These are phyloP conservation scores for Limulus polyphemus DNA, from an alignment of 2,888 invertebrate species.

Conservation along the genomic window DNA sequence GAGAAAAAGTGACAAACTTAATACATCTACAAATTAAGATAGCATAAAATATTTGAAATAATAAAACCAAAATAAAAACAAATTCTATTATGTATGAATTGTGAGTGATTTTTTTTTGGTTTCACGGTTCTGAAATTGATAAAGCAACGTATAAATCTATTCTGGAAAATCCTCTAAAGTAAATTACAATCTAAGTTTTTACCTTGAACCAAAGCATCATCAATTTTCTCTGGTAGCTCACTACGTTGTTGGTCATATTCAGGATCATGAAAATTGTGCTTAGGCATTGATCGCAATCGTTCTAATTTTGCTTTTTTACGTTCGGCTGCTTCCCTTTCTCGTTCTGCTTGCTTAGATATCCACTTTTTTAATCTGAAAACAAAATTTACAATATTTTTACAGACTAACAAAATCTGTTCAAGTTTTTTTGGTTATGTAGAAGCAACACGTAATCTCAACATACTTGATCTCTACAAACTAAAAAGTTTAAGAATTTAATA, in stretches of 20 bases:
- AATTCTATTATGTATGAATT: no score
- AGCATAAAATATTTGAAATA: no score
- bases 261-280: conserved; percentile 72
- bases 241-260: conserved; percentile 63
- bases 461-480: no score
- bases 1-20: no score
- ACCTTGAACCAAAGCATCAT: conserved; percentile 68
- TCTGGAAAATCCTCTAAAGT: not conserved
- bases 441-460: no score
- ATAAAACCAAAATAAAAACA: no score
- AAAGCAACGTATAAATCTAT: not conserved
- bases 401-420: no score
- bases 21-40: no score
- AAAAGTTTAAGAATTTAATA: no score
- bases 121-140: not conserved
- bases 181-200: not conserved
- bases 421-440: no score
- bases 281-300: conserved; percentile 41
- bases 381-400: no score
- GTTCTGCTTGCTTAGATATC: conserved; percentile 70
- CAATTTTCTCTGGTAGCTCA: conserved; percentile 62
- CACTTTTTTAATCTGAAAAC: conserved; percentile 61
- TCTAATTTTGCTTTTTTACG: conserved; percentile 39
- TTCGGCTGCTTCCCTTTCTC: conserved; percentile 50
- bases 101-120: no score